Evolutionary conservation across 2,888 invertebrate species (phyloP), one percentile per base, ranked within the genome.

Genomic region (Gonocerus acuteangulatus): DNA sequence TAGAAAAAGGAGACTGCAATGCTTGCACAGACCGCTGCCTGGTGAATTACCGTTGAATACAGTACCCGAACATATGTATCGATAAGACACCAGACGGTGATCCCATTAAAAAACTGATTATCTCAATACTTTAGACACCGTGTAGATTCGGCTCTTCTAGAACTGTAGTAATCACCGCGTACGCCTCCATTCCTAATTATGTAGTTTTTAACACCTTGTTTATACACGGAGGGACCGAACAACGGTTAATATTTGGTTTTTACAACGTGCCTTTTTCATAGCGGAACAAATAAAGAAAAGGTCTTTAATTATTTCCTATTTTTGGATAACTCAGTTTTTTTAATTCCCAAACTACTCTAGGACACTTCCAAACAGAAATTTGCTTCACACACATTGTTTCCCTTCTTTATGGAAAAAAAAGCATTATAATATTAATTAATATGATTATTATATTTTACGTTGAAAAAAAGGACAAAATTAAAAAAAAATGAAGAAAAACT

Each of bases 1-100:
- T 69, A 69, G 69, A 69, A 69, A 69, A 69, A 69, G 69, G 69
- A 69, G 69, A 69, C 67, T 67, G 69, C 68, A 68, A 68, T 68
- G 68, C 68, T 68, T 68, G 67, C 67, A 68, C 67, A 65, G 68
- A 68, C 68, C 65, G 66, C 65, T 22, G 19, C 57, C 57, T 11
- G 34, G 19, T 32, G 57, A 47, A 47, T 32, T 21, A 27, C 18
- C 11, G 11, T 9, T 34, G 15, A 56, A 21, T 16, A 23, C 34
- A 16, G 19, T 18, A 13, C 23, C 22, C 49, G 16, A 49, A 49
- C 49, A 16, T n/a, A 21, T 49, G 13, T 18, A 44, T n/a, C 15
- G 4, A 23, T 59, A 42, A 59, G 36, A 48, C 45, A 59, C 32
- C 34, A 47, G 47, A 42, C 18, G 47, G 57, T 45, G 19, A 57